These are phyloP conservation scores for Asarcornis scutulata DNA, from an alignment of 2,113 vertebrate species.

Conservation along the genomic window DNA sequence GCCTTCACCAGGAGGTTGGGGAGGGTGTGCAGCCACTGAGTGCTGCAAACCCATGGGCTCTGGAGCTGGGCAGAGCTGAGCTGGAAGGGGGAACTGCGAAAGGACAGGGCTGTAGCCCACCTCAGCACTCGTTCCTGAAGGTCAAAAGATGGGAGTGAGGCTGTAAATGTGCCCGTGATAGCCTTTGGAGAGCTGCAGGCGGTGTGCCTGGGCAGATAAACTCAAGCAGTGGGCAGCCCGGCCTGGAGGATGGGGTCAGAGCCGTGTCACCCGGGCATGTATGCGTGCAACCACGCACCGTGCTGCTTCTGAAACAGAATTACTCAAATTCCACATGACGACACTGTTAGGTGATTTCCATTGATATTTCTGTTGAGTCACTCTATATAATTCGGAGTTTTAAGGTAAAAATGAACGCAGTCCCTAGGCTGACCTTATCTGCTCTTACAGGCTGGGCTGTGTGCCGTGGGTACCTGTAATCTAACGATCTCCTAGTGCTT, in stretches of 20 bases:
- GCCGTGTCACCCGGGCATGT: neutral
- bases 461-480: neutral
- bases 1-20: neutral
- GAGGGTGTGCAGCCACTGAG: accelerated
- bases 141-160: accelerated
- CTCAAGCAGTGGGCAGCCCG: accelerated
- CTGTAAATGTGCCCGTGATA: accelerated
- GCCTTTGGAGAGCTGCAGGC: neutral
- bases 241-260: neutral
- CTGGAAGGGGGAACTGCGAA: accelerated
- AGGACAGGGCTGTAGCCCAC: neutral
- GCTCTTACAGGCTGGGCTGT: neutral
- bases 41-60: accelerated
- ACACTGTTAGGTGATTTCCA: neutral
- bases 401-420: neutral
- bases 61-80: neutral
- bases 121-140: accelerated
- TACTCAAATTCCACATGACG: neutral
- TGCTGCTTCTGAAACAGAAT: neutral
- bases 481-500: neutral
- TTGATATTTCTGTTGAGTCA: neutral
- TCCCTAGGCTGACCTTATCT: slow-evolving; percentile 1
- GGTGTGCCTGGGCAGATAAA: accelerated
- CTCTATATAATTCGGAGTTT: neutral
- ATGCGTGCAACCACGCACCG: neutral